Evolutionary conservation across 2,797 vertebrate species (phyloP), one percentile per base, ranked within the genome.

Genomic region (Coregonus suidteri): DNA sequence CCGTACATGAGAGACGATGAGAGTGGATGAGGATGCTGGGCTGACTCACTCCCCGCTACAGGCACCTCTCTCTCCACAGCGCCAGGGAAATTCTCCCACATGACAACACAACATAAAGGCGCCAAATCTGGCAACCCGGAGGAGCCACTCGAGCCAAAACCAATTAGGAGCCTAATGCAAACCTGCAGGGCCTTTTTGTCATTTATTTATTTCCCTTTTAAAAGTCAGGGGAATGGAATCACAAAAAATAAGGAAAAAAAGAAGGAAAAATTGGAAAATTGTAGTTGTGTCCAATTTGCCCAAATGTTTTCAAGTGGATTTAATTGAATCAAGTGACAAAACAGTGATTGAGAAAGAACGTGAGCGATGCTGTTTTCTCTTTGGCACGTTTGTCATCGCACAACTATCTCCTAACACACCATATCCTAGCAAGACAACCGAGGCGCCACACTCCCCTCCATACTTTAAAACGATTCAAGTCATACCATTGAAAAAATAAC

Each of bases 201-300:
- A 83, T 91, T 93, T 88, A 83, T 91, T 93, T 88, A 90, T 93
- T 94, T 93, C 92, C 89, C 86, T 86, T 91, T 92, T 93, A 92
- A 91, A 94, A 93, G 92, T 93, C 91, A 94, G 92, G 87, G 91
- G 88, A 93, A 93, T 91, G 92, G 91, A 94, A 95, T 94, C 84
- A 81, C 88, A 90, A 87, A 82, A 88, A 83, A 90, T 84, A 85
- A 7, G 54, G 35, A 71, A 18, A 78, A 6, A 71, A 15, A 5
- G 35, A 69, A 47, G 79, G 69, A 82, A 51, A 69, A 62, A 54
- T 75, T 87, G 82, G 81, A 83, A 92, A 90, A 88, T 90, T 74
- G 91, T 87, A 78, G 67, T 16, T 84, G 78, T 80, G 47, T 91
- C 88, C 85, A 92, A 92, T 88, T 87, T 76, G 86, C 87, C 86